Conservation (phyloP, 2,888 invertebrate species). For the Julus scanicus region DNA sequence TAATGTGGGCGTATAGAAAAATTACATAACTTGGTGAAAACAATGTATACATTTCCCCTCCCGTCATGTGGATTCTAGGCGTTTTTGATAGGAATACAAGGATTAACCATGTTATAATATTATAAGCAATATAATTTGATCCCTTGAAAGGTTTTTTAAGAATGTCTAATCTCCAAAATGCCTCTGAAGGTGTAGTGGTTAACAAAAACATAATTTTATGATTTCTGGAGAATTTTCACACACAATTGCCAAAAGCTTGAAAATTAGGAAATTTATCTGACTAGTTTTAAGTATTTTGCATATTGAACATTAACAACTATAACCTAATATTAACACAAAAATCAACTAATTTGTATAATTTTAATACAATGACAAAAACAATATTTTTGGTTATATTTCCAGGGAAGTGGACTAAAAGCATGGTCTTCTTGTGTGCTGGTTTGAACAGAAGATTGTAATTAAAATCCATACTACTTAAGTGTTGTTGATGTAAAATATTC, state of each 20-base stretch:
- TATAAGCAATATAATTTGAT: no score
- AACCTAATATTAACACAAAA: background rate
- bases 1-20: background rate
- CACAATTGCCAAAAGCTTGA: background rate
- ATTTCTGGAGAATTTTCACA: background rate
- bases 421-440: slow-evolving; percentile 43
- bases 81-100: no score
- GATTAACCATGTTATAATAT: no score
- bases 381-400: slow-evolving; percentile 45
- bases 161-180: no score
- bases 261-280: background rate
- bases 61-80: background rate
- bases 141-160: no score
- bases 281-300: background rate
- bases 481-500: slow-evolving; percentile 36
- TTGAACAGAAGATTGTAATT: slow-evolving; percentile 34
- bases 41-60: background rate
- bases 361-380: slow-evolving; percentile 14
- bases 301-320: background rate
- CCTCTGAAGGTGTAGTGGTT: no score
- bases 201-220: no score
- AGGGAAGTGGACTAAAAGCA: slow-evolving; percentile 45
- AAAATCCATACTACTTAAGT: slow-evolving; percentile 30
- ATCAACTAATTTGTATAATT: background rate
- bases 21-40: background rate